Conservation (phyloP, 2,797 vertebrate genomes). For the Pseudochaenichthys georgianus region DNA sequence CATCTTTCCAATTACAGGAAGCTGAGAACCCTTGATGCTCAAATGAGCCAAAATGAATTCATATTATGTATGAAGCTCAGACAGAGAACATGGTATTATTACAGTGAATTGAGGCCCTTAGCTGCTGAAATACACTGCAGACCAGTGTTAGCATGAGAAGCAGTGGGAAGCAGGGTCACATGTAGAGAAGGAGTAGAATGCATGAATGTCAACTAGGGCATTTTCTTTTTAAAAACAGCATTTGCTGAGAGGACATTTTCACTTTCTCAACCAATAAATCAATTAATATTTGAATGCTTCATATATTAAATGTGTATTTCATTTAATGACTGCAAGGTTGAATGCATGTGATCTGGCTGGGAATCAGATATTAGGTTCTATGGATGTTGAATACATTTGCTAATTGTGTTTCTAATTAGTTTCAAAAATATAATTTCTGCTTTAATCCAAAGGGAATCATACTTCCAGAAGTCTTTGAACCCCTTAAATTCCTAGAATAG, state of each 20-base stretch:
- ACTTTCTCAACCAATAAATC: slow-evolving; percentile 5
- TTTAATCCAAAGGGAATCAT: background rate
- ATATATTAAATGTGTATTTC: background rate
- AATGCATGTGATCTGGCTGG: background rate
- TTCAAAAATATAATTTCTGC: background rate
- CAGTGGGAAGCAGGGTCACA: background rate
- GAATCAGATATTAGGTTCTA: background rate
- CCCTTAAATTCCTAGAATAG: background rate
- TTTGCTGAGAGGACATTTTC: slow-evolving; percentile 6
- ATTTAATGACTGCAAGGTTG: slow-evolving; percentile 3
- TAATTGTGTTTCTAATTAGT: background rate
- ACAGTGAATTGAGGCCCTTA: slow-evolving; percentile 32
- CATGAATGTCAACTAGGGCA: background rate
- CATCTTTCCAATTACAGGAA: slow-evolving; percentile 48
- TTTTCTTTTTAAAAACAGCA: slow-evolving; percentile 5
- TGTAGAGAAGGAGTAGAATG: slow-evolving; percentile 2
- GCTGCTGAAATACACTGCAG: slow-evolving; percentile 10
- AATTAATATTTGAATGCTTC: background rate
- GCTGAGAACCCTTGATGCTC: slow-evolving; percentile 37
- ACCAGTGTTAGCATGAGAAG: slow-evolving; percentile 5
- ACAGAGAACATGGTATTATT: slow-evolving; percentile 47
- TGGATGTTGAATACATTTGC: background rate
- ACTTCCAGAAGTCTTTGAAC: background rate
- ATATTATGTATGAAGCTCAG: slow-evolving; percentile 35
- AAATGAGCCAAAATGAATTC: slow-evolving; percentile 51